phyloP scores from a whole-genome alignment of 1,140 invertebrate species.

The Zaprionus vittiger region DNA sequence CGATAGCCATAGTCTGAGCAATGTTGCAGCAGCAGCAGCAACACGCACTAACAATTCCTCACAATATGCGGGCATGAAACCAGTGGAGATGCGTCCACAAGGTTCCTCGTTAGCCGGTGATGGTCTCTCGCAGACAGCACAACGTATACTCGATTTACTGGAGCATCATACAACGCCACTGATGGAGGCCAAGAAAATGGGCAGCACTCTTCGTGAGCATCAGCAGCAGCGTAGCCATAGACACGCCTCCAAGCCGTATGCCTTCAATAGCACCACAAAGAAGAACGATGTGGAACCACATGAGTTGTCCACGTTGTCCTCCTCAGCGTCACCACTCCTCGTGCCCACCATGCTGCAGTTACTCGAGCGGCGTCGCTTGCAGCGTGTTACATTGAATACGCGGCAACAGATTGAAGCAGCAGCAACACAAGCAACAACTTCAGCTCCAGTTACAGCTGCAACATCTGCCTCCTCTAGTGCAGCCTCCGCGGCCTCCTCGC shows the following conservation, averaged over 20 bases:
- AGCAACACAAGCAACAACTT: neutral
- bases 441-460: slow-evolving; percentile 8
- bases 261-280: neutral
- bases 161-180: slow-evolving; percentile 90
- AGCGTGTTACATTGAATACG: slow-evolving; percentile 37
- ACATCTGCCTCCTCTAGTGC: neutral
- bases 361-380: slow-evolving; percentile 56
- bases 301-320: neutral
- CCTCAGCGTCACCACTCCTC: slow-evolving; percentile 26
- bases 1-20: slow-evolving; percentile 20
- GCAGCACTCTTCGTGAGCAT: slow-evolving; percentile 80
- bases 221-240: slow-evolving; percentile 34
- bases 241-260: slow-evolving; percentile 13
- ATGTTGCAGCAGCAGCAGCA: neutral
- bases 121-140: slow-evolving; percentile 87
- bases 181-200: slow-evolving; percentile 89
- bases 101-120: neutral
- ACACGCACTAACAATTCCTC: neutral
- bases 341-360: slow-evolving; percentile 61
- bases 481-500: neutral
- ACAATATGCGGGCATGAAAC: slow-evolving; percentile 54
- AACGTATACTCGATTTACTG: slow-evolving; percentile 89
- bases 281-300: too few species aligned
- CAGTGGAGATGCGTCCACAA: slow-evolving; percentile 50
- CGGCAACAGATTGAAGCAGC: slow-evolving; percentile 18